A percentile compares a stretch with the other conserved stretches of the same genome.
Evolutionary conservation across 2,797 vertebrate genomes (phyloP).

Genomic region (Epinephelus awoara): DNA sequence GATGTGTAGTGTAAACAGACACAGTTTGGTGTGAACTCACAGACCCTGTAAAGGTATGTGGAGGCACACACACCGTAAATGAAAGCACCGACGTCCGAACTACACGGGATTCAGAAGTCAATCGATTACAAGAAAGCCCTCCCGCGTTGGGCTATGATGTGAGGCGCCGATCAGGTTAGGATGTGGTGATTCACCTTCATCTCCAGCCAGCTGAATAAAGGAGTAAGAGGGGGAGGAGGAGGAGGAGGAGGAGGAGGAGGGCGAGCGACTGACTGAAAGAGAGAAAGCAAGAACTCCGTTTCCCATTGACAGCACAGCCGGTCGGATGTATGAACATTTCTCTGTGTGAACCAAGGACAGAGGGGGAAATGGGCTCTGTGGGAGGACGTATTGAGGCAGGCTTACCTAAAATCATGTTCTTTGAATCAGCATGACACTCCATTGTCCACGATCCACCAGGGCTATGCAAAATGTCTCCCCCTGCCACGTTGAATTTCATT

Average conservation of each 20-base stretch:
- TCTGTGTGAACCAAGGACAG: conserved; percentile 72
- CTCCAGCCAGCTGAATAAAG: conserved; percentile 66
- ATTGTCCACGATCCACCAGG: conserved; percentile 67
- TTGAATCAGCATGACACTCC: conserved; percentile 71
- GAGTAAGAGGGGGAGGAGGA: conserved; percentile 20
- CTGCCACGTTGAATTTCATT: conserved; percentile 51
- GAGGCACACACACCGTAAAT: conserved; percentile 28
- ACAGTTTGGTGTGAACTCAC: conserved; percentile 8
- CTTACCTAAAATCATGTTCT: conserved; percentile 74
- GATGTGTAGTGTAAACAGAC: background rate
- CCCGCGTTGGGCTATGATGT: conserved; percentile 43
- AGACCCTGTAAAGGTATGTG: conserved; percentile 26
- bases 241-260: conserved; percentile 35
- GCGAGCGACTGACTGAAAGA: conserved; percentile 41
- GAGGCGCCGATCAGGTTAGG: conserved; percentile 65
- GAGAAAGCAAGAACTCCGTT: conserved; percentile 48
- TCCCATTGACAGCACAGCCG: conserved; percentile 61
- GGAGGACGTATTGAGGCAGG: conserved; percentile 67
- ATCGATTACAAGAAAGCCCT: conserved; percentile 64
- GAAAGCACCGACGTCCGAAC: conserved; percentile 60
- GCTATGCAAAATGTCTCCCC: conserved; percentile 61
- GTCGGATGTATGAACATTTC: conserved; percentile 65
- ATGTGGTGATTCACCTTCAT: conserved; percentile 71
- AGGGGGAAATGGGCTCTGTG: conserved; percentile 69
- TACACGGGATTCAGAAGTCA: conserved; percentile 57